Evolutionary conservation across 1,140 invertebrate genomes (phyloP).

Genomic region (Bombus sibiricus): DNA sequence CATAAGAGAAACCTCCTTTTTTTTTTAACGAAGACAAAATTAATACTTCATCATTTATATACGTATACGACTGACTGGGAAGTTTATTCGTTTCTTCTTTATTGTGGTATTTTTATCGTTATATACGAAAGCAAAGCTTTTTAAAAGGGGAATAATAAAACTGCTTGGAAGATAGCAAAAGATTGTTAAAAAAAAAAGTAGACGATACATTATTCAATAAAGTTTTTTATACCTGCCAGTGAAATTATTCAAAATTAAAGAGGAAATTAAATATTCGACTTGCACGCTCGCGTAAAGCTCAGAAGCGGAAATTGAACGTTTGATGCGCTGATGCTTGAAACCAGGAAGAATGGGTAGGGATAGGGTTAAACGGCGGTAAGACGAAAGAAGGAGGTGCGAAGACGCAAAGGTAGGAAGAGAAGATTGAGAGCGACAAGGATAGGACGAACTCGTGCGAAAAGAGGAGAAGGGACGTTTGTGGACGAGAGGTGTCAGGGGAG

Average conservation of each 20-base stretch:
- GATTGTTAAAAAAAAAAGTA: no score
- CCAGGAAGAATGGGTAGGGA: not conserved
- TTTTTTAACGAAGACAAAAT: no score
- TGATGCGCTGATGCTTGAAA: conserved; percentile 19
- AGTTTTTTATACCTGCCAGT: not conserved
- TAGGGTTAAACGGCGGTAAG: conserved; percentile 1
- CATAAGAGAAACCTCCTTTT: no score
- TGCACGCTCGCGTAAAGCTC: not conserved
- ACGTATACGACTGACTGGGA: not conserved
- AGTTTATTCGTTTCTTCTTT: not conserved
- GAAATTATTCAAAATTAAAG: not conserved
- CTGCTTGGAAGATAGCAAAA: no score
- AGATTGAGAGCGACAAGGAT: not conserved
- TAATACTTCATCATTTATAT: no score
- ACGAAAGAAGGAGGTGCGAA: not conserved
- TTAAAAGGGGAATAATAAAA: no score
- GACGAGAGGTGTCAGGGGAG: conserved; percentile 29
- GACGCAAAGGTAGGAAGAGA: conserved; percentile 26
- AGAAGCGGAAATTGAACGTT: conserved; percentile 35
- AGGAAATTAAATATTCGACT: not conserved
- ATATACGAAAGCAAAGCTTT: no score
- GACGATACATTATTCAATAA: no score
- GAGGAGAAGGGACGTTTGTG: conserved; percentile 23
- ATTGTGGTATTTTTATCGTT: not conserved
- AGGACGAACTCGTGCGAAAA: conserved; percentile 45